phyloP scores from a whole-genome alignment of 2,113 vertebrate genomes.

The Rhipidura dahli region DNA sequence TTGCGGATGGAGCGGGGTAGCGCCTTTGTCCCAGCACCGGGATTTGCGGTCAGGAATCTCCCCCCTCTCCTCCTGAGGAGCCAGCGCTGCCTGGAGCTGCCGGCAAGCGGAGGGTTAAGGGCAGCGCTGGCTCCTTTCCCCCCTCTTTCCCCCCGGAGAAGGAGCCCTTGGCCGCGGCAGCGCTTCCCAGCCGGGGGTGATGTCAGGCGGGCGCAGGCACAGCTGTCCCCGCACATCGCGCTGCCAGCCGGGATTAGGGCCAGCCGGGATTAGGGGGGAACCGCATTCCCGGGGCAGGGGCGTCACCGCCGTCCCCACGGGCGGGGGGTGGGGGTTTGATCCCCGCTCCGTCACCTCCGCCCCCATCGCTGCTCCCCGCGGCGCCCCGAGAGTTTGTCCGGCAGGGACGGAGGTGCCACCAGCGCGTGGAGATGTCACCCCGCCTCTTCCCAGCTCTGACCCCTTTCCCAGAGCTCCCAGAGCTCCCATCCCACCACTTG shows the following conservation, averaged over 20 bases:
- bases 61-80: neutral
- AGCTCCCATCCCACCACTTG: rapidly evolving
- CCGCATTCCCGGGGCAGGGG: slow-evolving; percentile 57
- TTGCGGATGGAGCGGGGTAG: rapidly evolving
- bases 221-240: slow-evolving; percentile 69
- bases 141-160: neutral
- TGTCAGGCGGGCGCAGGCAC: slow-evolving; percentile 22
- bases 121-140: rapidly evolving
- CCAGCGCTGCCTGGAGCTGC: rapidly evolving
- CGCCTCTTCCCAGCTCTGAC: neutral
- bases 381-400: rapidly evolving
- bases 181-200: neutral
- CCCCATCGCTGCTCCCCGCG: neutral
- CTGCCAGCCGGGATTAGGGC: slow-evolving; percentile 43
- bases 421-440: rapidly evolving
- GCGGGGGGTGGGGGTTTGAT: rapidly evolving
- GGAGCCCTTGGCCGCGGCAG: neutral
- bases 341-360: neutral
- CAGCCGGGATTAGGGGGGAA: neutral
- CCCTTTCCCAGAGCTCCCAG: neutral
- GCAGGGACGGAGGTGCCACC: neutral
- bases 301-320: slow-evolving; percentile 7
- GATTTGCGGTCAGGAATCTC: rapidly evolving
- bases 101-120: neutral
- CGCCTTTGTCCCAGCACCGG: rapidly evolving